These are phyloP conservation scores for Drosophila niveifrons DNA, from an alignment of 2,888 invertebrate genomes.

Conservation along the genomic window DNA sequence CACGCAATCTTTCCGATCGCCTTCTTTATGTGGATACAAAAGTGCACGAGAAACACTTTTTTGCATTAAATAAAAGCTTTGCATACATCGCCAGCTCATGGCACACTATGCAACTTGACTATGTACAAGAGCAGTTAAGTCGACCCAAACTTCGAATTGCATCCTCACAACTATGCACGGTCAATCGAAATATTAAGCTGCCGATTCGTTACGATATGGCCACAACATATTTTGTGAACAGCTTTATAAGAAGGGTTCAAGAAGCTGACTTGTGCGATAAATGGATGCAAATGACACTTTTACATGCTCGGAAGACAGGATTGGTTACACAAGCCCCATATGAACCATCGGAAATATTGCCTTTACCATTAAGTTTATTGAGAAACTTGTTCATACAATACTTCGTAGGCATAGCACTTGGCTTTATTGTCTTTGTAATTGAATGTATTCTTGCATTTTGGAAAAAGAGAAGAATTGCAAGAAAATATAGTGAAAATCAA, in stretches of 20 bases:
- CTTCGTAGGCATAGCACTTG: not conserved
- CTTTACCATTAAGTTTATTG: not conserved
- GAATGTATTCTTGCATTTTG: not conserved
- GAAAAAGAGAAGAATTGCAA: not conserved
- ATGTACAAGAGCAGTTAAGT: not conserved
- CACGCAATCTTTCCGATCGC: not conserved
- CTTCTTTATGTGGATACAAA: not conserved
- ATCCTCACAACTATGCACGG: not conserved
- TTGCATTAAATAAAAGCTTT: conserved; percentile 9
- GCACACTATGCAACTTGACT: not conserved
- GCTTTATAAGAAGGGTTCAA: not conserved
- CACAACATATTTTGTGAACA: too few species aligned
- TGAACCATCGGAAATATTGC: not conserved
- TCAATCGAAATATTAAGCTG: not conserved
- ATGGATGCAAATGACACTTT: conserved; percentile 1
- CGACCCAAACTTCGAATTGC: conserved; percentile 16
- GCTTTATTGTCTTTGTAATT: not conserved
- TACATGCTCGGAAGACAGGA: not conserved
- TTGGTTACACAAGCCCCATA: not conserved
- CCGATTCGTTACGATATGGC: not conserved
- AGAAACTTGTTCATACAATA: not conserved
- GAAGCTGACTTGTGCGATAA: not conserved
- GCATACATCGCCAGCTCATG: not conserved
- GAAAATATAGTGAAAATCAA: too few species aligned
- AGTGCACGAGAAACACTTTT: not conserved